Evolutionary conservation across 2,797 vertebrate genomes (phyloP).

Genomic region (Calcarius lapponicus): DNA sequence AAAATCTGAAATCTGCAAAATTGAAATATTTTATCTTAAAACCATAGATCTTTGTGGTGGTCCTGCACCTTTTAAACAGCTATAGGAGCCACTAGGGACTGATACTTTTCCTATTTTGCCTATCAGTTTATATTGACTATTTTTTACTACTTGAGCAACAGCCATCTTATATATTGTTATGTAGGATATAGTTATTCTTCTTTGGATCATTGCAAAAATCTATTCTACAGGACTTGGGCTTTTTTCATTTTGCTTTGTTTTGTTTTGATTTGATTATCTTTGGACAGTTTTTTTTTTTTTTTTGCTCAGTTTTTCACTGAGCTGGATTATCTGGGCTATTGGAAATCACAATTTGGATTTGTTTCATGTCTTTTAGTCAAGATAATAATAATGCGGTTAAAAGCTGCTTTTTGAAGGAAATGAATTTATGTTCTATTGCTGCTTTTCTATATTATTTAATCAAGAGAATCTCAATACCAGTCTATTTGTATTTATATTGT

Average conservation of each 20-base stretch:
- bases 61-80: conserved; percentile 27
- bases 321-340: not conserved
- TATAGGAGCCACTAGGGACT: not conserved
- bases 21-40: conserved; percentile 54
- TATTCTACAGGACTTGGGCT: not conserved
- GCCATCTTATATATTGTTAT: not conserved
- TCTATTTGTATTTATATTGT: conserved; percentile 47
- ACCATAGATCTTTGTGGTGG: conserved; percentile 1
- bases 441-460: not conserved
- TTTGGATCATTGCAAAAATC: not conserved
- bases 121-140: not conserved
- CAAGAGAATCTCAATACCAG: not conserved
- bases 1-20: conserved; percentile 23
- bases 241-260: not conserved
- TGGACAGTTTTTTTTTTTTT: not conserved
- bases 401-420: not conserved
- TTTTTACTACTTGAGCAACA: not conserved
- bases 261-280: no score
- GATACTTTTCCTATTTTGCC: not conserved
- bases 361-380: not conserved
- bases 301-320: not conserved
- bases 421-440: not conserved
- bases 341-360: conserved; percentile 20
- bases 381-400: not conserved
- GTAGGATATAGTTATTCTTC: not conserved